These are phyloP conservation scores for Rhinophrynus dorsalis DNA, from an alignment of 2,797 vertebrate species.

Conservation along the genomic window DNA sequence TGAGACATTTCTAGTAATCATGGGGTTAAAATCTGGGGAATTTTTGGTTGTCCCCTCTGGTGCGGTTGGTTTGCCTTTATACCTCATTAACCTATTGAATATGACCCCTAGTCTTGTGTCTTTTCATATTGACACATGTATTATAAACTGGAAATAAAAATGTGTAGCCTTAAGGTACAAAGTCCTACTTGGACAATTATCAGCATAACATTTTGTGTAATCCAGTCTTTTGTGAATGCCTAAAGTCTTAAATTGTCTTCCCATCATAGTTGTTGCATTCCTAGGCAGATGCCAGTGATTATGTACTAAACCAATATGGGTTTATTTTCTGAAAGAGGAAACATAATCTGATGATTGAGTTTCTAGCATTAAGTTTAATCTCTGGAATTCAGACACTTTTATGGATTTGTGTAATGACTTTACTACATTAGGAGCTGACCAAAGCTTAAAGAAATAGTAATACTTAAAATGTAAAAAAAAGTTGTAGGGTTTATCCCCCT, in stretches of 20 bases:
- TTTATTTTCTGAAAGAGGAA: constrained; percentile 20
- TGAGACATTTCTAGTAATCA: too few species aligned
- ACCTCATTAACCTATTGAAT: too few species aligned
- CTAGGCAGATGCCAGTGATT: constrained; percentile 6
- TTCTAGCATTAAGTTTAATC: background rate
- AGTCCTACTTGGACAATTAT: constrained; percentile 2
- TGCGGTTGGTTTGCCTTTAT: too few species aligned
- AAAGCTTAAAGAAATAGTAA: background rate
- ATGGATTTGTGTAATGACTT: background rate
- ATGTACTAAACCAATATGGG: background rate
- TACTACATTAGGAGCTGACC: background rate
- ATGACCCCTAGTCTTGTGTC: too few species aligned
- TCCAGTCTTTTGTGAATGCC: background rate
- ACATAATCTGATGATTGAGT: background rate
- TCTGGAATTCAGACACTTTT: constrained; percentile 8
- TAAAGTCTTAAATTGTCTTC: constrained; percentile 9
- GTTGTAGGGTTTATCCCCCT: too few species aligned
- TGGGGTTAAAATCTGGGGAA: too few species aligned
- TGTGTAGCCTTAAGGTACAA: background rate
- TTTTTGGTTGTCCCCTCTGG: too few species aligned
- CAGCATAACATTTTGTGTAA: constrained; percentile 11
- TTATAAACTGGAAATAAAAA: too few species aligned
- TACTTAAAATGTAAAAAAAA: too few species aligned
- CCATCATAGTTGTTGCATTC: constrained; percentile 9
- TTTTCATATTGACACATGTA: too few species aligned